Percentiles rank a stretch among this genome's conserved stretches.
Evolutionary conservation across 2,888 invertebrate species (phyloP).

Genomic region (Microctonus hyperodae): DNA sequence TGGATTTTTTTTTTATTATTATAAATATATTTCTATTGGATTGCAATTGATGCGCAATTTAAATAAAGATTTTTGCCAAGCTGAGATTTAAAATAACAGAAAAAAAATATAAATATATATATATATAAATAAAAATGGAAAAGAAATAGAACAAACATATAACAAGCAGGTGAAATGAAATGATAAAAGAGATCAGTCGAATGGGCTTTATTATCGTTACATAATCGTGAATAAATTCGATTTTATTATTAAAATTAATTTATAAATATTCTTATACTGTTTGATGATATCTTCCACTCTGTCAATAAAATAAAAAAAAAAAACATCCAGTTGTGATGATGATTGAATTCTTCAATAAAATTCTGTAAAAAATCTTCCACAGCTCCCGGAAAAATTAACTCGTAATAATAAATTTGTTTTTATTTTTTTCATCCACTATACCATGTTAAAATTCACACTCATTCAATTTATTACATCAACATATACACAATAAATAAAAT

Average conservation of each 20-base stretch:
- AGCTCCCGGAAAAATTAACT: no score
- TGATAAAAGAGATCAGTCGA: conserved; percentile 32
- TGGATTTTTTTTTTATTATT: background rate
- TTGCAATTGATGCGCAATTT: background rate
- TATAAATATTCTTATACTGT: background rate
- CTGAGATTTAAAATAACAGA: background rate
- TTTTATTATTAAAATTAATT: background rate
- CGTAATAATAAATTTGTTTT: background rate
- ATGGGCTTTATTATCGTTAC: conserved; percentile 37
- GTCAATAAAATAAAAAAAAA: no score
- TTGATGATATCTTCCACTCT: background rate
- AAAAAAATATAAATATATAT: background rate
- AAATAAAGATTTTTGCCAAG: background rate
- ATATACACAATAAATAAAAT: background rate
- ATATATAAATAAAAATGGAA: background rate
- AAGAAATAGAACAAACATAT: background rate
- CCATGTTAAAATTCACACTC: background rate
- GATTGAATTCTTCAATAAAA: no score
- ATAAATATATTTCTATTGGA: background rate
- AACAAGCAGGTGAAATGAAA: conserved; percentile 36
- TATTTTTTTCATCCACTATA: background rate
- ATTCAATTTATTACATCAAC: background rate
- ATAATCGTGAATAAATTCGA: conserved; percentile 27
- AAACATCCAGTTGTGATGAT: background rate
- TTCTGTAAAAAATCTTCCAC: no score